Percentiles rank a stretch among this genome's conserved stretches.
These are phyloP conservation scores for Eulimnadia texana DNA, from an alignment of 1,140 invertebrate species.

Conservation along the genomic window DNA sequence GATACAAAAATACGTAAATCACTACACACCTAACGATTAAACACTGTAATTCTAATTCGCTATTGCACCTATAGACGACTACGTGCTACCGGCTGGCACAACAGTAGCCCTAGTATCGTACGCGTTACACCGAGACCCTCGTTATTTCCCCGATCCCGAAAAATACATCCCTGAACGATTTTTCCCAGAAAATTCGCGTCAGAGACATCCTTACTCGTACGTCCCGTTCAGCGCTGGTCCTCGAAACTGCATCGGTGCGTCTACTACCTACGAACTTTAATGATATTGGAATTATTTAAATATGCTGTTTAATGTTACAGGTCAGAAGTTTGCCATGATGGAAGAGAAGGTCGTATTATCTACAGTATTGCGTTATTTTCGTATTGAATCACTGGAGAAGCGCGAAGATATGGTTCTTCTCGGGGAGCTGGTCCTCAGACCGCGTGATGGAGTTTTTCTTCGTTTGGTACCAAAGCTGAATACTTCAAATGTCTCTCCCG, in stretches of 20 bases:
- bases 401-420: conserved; percentile 56
- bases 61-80: no score
- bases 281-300: neutral
- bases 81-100: conserved; percentile 30
- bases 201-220: conserved; percentile 47
- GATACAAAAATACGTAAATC: conserved; percentile 16
- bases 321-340: conserved; percentile 38
- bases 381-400: conserved; percentile 34
- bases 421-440: conserved; percentile 68
- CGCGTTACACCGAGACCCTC: conserved; percentile 32
- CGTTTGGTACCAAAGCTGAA: conserved; percentile 2
- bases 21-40: no score
- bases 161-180: conserved; percentile 39
- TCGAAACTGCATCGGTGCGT: conserved; percentile 58
- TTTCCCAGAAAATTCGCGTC: conserved; percentile 34
- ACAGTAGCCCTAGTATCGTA: conserved; percentile 33
- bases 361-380: conserved; percentile 29
- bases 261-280: no score
- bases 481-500: no score
- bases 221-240: conserved; percentile 61
- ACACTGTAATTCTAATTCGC: no score
- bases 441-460: conserved; percentile 26
- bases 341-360: conserved; percentile 40
- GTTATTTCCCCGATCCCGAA: conserved; percentile 46
- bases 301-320: conserved; percentile 21